Percentiles rank a stretch among this genome's conserved stretches.
Conservation (phyloP, 1,140 invertebrate genomes). For the Dufourea novaeangliae region DNA sequence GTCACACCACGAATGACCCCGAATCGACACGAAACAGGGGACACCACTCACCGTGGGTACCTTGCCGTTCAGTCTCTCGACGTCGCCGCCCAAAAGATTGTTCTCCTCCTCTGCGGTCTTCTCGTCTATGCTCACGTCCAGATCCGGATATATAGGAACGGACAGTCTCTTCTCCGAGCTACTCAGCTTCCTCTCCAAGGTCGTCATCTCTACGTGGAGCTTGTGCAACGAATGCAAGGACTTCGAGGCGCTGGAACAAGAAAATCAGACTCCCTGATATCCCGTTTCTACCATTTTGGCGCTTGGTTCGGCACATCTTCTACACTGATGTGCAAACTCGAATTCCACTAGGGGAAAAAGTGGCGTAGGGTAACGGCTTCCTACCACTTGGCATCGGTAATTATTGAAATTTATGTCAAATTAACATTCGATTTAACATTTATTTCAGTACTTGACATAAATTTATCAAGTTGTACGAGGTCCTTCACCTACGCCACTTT, state of each 20-base stretch:
- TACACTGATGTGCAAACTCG: too few relatives aligned
- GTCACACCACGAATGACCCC: too few relatives aligned
- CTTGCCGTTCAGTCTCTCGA: constrained; percentile 75
- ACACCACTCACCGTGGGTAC: constrained; percentile 72
- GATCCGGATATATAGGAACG: constrained; percentile 76
- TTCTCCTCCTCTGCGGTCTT: constrained; percentile 77
- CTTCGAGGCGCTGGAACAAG: constrained; percentile 48
- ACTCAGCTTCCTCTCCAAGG: constrained; percentile 66
- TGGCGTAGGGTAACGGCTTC: too few relatives aligned
- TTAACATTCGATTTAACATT: too few relatives aligned
- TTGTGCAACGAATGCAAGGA: constrained; percentile 77
- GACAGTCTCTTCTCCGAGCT: constrained; percentile 76
- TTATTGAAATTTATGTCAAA: too few relatives aligned
- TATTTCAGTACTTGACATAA: too few relatives aligned
- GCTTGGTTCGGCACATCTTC: too few relatives aligned
- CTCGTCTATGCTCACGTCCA: constrained; percentile 72
- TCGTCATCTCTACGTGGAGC: constrained; percentile 58
- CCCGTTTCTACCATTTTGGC: too few relatives aligned
- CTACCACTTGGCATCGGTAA: too few relatives aligned
- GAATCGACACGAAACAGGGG: neutral
- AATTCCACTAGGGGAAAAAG: too few relatives aligned
- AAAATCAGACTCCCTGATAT: constrained; percentile 13
- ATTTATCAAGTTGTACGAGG: too few relatives aligned
- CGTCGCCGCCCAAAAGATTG: constrained; percentile 76
- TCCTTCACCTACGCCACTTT: too few relatives aligned